Evolutionary conservation across 1,140 invertebrate genomes (phyloP).

Genomic region (Hylaeus anthracinus): DNA sequence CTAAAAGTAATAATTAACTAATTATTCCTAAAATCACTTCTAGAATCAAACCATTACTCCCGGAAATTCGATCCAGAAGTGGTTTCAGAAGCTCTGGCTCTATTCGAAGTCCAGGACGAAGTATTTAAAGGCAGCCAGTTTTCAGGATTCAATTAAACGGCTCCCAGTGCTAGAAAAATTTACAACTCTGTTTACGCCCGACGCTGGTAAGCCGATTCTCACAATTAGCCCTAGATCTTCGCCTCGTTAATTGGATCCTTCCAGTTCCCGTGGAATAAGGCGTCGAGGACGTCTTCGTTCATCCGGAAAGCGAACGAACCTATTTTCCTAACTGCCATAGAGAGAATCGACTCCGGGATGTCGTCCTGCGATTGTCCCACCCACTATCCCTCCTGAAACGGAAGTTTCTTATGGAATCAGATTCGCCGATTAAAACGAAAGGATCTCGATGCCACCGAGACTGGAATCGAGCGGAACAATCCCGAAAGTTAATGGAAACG

Average conservation of each 20-base stretch:
- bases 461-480: neutral
- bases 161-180: slow-evolving; percentile 60
- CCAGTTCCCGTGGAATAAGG: slow-evolving; percentile 19
- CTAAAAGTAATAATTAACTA: no score
- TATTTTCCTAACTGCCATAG: slow-evolving; percentile 22
- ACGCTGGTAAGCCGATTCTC: slow-evolving; percentile 35
- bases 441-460: neutral
- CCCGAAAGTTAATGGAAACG: neutral
- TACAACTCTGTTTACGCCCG: slow-evolving; percentile 69
- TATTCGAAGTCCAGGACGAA: slow-evolving; percentile 11
- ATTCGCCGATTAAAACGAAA: neutral
- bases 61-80: neutral
- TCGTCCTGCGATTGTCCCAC: neutral
- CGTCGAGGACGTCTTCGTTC: slow-evolving; percentile 37
- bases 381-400: neutral
- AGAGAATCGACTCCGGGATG: slow-evolving; percentile 2
- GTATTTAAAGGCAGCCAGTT: slow-evolving; percentile 11
- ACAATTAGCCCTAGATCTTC: slow-evolving; percentile 45
- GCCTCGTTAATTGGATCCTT: slow-evolving; percentile 56
- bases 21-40: no score
- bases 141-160: slow-evolving; percentile 53
- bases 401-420: neutral
- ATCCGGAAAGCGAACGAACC: slow-evolving; percentile 18
- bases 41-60: no score
- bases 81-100: neutral